These are phyloP conservation scores for Metopia argyrocephala DNA, from an alignment of 2,888 invertebrate species.

Conservation along the genomic window DNA sequence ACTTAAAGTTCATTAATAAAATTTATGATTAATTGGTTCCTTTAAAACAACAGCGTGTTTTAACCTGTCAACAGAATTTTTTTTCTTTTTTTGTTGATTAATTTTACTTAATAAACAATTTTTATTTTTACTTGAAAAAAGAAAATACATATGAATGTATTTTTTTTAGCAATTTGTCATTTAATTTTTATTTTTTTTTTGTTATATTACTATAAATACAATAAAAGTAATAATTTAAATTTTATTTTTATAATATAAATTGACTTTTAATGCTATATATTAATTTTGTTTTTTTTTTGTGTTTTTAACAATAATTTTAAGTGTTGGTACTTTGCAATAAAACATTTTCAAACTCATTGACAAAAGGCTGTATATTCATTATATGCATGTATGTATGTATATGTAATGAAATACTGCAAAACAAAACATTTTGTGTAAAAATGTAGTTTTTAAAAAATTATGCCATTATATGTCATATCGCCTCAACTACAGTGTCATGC, in stretches of 20 bases:
- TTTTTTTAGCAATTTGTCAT: not conserved
- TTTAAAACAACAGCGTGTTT: not conserved
- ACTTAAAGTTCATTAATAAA: too few species aligned
- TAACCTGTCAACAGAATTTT: conserved; percentile 3
- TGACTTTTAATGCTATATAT: too few species aligned
- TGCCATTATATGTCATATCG: too few species aligned
- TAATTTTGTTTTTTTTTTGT: conserved; percentile 2
- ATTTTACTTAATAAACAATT: not conserved
- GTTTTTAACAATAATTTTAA: conserved; percentile 12
- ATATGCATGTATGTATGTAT: not conserved
- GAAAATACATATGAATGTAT: too few species aligned
- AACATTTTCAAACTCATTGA: conserved; percentile 51
- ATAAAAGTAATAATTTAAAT: conserved; percentile 8
- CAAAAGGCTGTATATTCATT: conserved; percentile 35
- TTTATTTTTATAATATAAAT: too few species aligned
- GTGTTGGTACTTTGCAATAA: conserved; percentile 19
- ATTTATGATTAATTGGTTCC: too few species aligned
- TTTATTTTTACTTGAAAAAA: not conserved
- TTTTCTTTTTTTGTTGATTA: not conserved
- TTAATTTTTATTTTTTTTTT: not conserved
- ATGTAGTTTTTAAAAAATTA: too few species aligned
- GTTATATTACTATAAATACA: conserved; percentile 9
- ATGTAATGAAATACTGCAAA: not conserved
- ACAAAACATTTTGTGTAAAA: too few species aligned
- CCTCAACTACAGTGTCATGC: too few species aligned